A percentile compares a stretch with the other conserved stretches of the same genome.
These are phyloP conservation scores for Philaenus spumarius DNA, from an alignment of 1,140 invertebrate genomes.

Conservation along the genomic window DNA sequence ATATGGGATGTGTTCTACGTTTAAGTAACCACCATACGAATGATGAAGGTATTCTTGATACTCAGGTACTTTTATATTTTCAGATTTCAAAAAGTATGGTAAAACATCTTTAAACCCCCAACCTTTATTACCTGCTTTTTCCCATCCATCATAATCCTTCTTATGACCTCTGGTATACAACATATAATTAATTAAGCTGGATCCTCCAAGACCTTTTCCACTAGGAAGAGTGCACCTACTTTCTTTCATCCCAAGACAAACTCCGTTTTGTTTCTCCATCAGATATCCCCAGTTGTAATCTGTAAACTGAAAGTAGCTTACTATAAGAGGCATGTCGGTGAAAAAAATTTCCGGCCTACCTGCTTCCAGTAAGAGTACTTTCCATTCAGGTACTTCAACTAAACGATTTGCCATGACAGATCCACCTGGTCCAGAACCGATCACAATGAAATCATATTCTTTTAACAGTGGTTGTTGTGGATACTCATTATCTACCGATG, in stretches of 20 bases:
- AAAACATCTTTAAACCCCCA: constrained; percentile 50
- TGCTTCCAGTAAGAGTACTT: constrained; percentile 49
- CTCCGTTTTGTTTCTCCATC: constrained; percentile 53
- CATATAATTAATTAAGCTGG: constrained; percentile 54
- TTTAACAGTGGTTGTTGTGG: constrained; percentile 21
- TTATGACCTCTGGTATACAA: constrained; percentile 52
- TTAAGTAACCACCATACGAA: background rate
- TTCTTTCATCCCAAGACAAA: constrained; percentile 42
- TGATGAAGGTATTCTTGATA: background rate
- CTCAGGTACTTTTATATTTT: constrained; percentile 23
- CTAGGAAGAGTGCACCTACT: constrained; percentile 50
- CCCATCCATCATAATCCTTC: constrained; percentile 52
- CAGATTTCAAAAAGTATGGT: constrained; percentile 41
- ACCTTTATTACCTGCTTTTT: constrained; percentile 37
- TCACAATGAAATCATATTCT: constrained; percentile 34
- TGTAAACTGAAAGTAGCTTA: background rate
- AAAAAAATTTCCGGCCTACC: constrained; percentile 61
- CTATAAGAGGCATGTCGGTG: constrained; percentile 52
- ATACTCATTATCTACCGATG: no score
- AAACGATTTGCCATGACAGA: constrained; percentile 51
- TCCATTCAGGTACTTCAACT: constrained; percentile 41
- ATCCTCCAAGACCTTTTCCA: constrained; percentile 54
- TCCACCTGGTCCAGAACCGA: constrained; percentile 51
- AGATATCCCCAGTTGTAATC: constrained; percentile 60
- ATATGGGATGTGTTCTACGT: background rate